A percentile compares a stretch with the other conserved stretches of the same genome.
Conservation (phyloP, 2,797 vertebrate genomes). For the Lagorchestes hirsutus region DNA sequence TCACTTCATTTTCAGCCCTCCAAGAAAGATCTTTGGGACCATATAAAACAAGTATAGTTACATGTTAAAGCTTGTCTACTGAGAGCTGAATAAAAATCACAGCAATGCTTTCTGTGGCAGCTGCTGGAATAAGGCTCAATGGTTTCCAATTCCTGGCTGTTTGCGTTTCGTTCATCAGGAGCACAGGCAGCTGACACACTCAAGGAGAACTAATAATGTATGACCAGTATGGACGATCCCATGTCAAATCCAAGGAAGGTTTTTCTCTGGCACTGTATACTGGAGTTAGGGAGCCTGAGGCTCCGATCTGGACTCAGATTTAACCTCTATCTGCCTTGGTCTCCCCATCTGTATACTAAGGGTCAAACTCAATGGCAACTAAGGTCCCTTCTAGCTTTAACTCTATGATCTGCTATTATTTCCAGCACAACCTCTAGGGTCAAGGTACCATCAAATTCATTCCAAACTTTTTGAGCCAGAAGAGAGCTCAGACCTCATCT, state of each 20-base stretch:
- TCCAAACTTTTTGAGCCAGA: not conserved
- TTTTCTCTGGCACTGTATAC: not conserved
- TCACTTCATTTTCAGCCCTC: conserved; percentile 46
- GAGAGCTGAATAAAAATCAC: conserved; percentile 35
- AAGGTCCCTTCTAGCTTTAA: not conserved
- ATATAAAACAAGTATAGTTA: conserved; percentile 25
- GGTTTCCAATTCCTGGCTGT: conserved; percentile 7
- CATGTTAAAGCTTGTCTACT: conserved; percentile 20
- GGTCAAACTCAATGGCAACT: not conserved
- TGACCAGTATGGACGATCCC: not conserved
- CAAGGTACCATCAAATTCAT: not conserved
- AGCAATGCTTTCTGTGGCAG: conserved; percentile 5
- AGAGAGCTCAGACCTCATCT: not conserved
- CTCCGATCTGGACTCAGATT: not conserved
- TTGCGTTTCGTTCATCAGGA: conserved; percentile 4
- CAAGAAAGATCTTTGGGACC: conserved; percentile 45
- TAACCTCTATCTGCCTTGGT: too few relatives aligned
- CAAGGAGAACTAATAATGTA: not conserved
- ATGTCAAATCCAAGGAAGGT: conserved; percentile 25
- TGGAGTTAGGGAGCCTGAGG: not conserved
- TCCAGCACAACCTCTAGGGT: not conserved
- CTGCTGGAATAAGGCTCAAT: not conserved
- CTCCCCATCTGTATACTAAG: not conserved
- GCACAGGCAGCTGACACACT: not conserved
- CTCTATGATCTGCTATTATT: not conserved